phyloP scores from a whole-genome alignment of 1,140 invertebrate species.

The Nasonia vitripennis region DNA sequence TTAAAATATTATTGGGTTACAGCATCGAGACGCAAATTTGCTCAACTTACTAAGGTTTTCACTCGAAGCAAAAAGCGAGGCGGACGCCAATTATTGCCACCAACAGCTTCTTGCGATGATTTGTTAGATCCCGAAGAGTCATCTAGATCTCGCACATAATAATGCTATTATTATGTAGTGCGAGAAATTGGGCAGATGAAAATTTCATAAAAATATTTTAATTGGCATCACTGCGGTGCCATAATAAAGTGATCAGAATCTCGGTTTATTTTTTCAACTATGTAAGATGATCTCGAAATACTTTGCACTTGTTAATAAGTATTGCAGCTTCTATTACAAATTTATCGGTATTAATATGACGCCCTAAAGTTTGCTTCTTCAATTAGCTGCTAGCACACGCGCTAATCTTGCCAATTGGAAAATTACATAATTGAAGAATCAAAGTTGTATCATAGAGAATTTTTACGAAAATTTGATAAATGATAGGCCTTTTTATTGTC shows the following conservation, averaged over 20 bases:
- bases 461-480: background rate
- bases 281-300: conserved; percentile 21
- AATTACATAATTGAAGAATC: background rate
- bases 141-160: conserved; percentile 56
- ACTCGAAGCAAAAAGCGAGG: conserved; percentile 82
- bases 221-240: conserved; percentile 6
- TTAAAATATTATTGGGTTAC: conserved; percentile 57
- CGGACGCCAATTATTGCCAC: conserved; percentile 72
- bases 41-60: conserved; percentile 87
- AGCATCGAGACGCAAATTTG: conserved; percentile 89
- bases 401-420: conserved; percentile 1
- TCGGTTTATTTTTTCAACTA: conserved; percentile 45
- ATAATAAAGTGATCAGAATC: conserved; percentile 2
- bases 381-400: background rate
- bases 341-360: conserved; percentile 35
- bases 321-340: conserved; percentile 58
- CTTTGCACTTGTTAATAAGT: conserved; percentile 58
- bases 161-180: background rate
- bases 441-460: background rate
- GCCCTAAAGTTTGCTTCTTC: conserved; percentile 8
- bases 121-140: conserved; percentile 71
- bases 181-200: background rate
- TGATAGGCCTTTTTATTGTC: background rate
- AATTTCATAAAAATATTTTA: conserved; percentile 35
- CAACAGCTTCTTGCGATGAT: conserved; percentile 72